Conservation (phyloP, 2,888 invertebrate genomes). For the Drosophila sordidapex region DNA sequence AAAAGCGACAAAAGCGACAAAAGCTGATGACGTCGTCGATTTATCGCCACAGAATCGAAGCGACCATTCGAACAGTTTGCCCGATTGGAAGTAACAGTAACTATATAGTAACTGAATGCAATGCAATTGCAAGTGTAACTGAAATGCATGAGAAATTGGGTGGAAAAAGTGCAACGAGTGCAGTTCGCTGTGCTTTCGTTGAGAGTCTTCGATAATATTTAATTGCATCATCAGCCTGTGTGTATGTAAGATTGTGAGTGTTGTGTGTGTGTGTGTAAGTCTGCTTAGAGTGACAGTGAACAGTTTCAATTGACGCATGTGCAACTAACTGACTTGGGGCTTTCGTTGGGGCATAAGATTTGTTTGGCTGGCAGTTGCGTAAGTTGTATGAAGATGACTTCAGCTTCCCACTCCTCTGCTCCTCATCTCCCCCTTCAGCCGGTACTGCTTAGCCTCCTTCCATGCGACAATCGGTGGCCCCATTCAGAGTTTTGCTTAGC, state of each 20-base stretch:
- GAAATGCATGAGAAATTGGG: constrained; percentile 61
- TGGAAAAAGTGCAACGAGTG: constrained; percentile 66
- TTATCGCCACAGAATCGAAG: constrained; percentile 9
- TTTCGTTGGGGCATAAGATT: constrained; percentile 59
- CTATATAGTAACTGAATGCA: constrained; percentile 39
- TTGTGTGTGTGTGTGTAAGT: not conserved
- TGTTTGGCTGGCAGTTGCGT: constrained; percentile 32
- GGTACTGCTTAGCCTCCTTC: not conserved
- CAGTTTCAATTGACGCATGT: constrained; percentile 52
- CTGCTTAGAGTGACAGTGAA: constrained; percentile 27
- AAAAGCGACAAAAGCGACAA: constrained; percentile 73
- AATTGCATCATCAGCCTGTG: constrained; percentile 63
- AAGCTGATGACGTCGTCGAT: constrained; percentile 48
- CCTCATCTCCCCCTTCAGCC: not conserved
- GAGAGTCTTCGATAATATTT: constrained; percentile 52
- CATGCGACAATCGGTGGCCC: constrained; percentile 59
- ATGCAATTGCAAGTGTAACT: constrained; percentile 61
- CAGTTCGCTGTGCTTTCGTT: constrained; percentile 69
- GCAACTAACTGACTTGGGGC: constrained; percentile 28
- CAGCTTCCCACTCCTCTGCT: not conserved
- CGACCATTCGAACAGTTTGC: constrained; percentile 19
- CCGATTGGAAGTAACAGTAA: constrained; percentile 6
- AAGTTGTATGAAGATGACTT: constrained; percentile 45
- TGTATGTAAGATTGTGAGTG: not conserved
- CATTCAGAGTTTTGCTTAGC: constrained; percentile 49